Conservation (phyloP, 2,797 vertebrate genomes). For the Aythya fuligula region DNA sequence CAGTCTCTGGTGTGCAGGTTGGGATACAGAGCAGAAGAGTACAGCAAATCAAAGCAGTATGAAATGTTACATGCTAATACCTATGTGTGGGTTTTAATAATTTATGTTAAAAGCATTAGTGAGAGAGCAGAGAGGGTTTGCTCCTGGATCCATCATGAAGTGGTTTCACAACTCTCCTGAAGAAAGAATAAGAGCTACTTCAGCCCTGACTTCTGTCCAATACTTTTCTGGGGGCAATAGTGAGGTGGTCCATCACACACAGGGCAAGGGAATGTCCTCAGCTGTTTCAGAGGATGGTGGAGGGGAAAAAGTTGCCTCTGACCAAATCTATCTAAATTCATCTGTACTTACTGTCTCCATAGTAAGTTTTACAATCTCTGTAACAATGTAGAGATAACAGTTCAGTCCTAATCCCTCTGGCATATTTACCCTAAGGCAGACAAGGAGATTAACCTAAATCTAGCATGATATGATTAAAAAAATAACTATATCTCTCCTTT, state of each 20-base stretch:
- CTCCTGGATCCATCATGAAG: background rate
- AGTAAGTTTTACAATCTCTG: background rate
- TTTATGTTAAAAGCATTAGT: background rate
- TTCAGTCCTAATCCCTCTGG: background rate
- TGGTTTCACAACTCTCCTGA: background rate
- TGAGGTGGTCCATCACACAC: background rate
- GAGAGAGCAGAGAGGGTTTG: background rate
- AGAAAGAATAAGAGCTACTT: background rate
- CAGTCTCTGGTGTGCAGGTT: background rate
- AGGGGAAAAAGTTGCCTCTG: background rate
- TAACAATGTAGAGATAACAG: background rate
- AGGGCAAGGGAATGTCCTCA: background rate
- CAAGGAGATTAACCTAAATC: constrained; percentile 14
- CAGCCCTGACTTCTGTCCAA: background rate
- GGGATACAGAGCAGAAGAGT: background rate
- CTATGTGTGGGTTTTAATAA: background rate
- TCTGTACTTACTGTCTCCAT: background rate
- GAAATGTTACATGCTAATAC: background rate
- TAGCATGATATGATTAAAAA: constrained; percentile 13
- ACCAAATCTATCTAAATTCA: background rate
- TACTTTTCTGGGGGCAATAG: background rate
- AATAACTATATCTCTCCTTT: background rate
- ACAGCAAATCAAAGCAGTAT: background rate
- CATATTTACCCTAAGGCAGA: background rate
- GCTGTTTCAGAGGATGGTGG: background rate